These are phyloP conservation scores for Aphrocallistes beatrix DNA, from an alignment of 37 sponge, comb jelly and placozoan species.

Conservation along the genomic window DNA sequence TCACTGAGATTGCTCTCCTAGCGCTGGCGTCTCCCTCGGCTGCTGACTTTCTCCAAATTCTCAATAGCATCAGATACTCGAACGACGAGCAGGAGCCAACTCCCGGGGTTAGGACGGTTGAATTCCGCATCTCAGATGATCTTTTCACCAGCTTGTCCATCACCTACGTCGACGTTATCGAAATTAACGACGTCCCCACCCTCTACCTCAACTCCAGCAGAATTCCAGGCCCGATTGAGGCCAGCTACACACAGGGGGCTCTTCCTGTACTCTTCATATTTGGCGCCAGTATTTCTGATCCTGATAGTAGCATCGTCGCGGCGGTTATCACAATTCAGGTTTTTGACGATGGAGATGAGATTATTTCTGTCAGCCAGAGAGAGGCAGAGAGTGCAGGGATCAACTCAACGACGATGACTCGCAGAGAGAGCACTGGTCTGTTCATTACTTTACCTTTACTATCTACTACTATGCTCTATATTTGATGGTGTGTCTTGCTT, in stretches of 20 bases:
- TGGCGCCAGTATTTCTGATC: background rate
- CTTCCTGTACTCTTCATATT: slow-evolving; percentile 5
- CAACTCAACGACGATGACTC: background rate
- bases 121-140: background rate
- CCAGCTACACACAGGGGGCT: background rate
- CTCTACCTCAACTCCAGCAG: background rate
- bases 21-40: background rate
- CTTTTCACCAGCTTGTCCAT: background rate
- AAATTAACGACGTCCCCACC: background rate
- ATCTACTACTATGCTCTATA: background rate
- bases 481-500: too few species aligned
- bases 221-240: background rate
- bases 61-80: background rate
- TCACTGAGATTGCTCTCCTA: background rate
- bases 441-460: background rate
- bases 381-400: background rate
- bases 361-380: background rate
- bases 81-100: background rate
- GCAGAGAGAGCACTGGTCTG: background rate
- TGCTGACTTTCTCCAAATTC: background rate
- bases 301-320: background rate
- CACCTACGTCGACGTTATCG: background rate
- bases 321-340: background rate
- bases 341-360: background rate
- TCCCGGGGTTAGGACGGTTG: background rate